Conservation (phyloP, 2,888 invertebrate species). For the Apotomis betuletana region DNA sequence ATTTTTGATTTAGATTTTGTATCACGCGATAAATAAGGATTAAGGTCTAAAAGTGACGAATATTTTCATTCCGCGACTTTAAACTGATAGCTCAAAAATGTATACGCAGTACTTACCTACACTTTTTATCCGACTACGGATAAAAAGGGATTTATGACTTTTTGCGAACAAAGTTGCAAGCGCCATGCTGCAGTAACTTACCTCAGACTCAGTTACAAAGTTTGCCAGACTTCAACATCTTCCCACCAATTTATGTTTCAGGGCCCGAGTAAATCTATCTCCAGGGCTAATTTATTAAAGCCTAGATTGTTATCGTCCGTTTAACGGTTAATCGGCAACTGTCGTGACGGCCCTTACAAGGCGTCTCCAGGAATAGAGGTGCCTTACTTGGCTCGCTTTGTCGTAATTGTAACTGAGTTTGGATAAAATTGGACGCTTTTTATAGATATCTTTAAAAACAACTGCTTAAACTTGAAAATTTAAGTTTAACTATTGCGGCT, state of each 20-base stretch:
- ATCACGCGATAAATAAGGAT: too few relatives aligned
- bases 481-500: too few relatives aligned
- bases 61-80: too few relatives aligned
- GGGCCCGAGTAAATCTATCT: constrained; percentile 10
- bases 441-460: not conserved
- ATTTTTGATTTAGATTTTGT: too few relatives aligned
- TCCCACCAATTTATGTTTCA: constrained; percentile 10
- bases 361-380: constrained; percentile 35
- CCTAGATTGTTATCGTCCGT: constrained; percentile 14
- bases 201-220: constrained; percentile 43
- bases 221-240: not conserved
- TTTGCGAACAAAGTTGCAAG: not conserved
- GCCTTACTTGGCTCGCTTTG: constrained; percentile 30
- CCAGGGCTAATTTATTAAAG: constrained; percentile 24
- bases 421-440: constrained; percentile 34
- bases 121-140: too few relatives aligned
- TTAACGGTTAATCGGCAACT: constrained; percentile 39
- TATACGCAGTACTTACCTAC: too few relatives aligned
- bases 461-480: too few relatives aligned
- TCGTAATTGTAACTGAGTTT: constrained; percentile 41
- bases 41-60: too few relatives aligned
- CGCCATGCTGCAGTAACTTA: not conserved
- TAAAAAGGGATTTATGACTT: too few relatives aligned
- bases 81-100: too few relatives aligned
- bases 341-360: constrained; percentile 44